These are phyloP conservation scores for Chlorodrepanis virens DNA, from an alignment of 2,113 vertebrate genomes.

Conservation along the genomic window DNA sequence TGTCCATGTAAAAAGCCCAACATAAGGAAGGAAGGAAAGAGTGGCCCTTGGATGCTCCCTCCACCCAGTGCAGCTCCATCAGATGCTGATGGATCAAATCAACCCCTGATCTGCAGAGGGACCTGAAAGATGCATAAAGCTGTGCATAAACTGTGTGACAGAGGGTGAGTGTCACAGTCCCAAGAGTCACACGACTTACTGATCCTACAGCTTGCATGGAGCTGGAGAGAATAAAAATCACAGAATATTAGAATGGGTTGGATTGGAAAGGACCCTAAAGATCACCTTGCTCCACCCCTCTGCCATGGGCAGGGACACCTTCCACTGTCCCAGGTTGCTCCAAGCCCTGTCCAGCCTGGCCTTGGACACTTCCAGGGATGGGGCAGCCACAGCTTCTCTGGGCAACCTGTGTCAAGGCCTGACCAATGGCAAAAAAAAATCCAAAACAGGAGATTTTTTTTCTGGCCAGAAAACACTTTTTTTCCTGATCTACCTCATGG, in stretches of 20 bases:
- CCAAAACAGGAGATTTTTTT: neutral
- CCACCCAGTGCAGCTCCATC: neutral
- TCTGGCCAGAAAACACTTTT: neutral
- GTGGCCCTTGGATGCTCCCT: neutral
- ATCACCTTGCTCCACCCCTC: rapidly evolving
- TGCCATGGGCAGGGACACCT: neutral
- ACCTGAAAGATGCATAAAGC: neutral
- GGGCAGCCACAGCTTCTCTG: neutral
- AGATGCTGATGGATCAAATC: neutral
- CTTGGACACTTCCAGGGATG: neutral
- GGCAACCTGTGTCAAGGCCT: neutral
- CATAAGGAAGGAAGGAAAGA: neutral
- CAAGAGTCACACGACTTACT: neutral
- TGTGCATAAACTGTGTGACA: neutral
- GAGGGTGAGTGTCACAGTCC: neutral
- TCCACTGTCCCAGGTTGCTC: rapidly evolving
- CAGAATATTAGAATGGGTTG: neutral
- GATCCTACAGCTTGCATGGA: neutral
- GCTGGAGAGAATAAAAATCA: neutral
- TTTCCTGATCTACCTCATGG: neutral
- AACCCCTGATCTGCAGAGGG: neutral
- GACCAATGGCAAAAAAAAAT: neutral
- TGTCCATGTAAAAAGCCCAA: neutral
- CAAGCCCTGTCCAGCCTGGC: rapidly evolving
- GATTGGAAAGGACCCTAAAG: neutral